Conservation (phyloP, 2,113 vertebrate species). For the Barbus barbus region DNA sequence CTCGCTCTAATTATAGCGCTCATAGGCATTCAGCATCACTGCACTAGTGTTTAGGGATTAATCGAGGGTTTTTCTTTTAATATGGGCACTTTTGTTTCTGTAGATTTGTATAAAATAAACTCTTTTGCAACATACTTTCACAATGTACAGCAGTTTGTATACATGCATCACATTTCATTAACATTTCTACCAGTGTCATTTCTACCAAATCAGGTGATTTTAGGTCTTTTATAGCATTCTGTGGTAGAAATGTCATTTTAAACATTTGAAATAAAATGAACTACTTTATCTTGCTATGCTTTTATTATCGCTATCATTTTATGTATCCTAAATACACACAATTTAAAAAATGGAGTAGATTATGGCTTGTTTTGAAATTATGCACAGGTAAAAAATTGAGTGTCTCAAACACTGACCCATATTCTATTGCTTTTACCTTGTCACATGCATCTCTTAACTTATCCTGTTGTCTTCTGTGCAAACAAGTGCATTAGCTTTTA, state of each 20-base stretch:
- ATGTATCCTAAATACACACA: not conserved
- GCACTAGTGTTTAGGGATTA: not conserved
- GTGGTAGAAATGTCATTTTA: not conserved
- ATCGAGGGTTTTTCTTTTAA: not conserved
- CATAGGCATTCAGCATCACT: not conserved
- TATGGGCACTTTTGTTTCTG: too few relatives aligned
- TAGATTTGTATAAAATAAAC: too few relatives aligned
- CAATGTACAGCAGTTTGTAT: not conserved
- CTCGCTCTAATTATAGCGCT: not conserved
- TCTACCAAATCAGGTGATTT: too few relatives aligned
- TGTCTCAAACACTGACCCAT: too few relatives aligned
- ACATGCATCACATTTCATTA: not conserved
- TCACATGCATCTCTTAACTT: not conserved
- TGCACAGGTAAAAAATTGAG: too few relatives aligned
- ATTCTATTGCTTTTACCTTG: not conserved
- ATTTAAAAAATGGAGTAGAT: not conserved
- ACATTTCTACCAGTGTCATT: not conserved
- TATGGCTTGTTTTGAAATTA: not conserved
- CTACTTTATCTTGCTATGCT: not conserved
- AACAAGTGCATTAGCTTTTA: not conserved
- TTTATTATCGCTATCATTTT: not conserved
- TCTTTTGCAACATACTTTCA: not conserved
- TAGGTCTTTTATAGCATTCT: not conserved
- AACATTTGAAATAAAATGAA: not conserved
- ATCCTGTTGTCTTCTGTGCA: not conserved